phyloP scores from a whole-genome alignment of 2,797 vertebrate species.

The Pelochelys cantorii region DNA sequence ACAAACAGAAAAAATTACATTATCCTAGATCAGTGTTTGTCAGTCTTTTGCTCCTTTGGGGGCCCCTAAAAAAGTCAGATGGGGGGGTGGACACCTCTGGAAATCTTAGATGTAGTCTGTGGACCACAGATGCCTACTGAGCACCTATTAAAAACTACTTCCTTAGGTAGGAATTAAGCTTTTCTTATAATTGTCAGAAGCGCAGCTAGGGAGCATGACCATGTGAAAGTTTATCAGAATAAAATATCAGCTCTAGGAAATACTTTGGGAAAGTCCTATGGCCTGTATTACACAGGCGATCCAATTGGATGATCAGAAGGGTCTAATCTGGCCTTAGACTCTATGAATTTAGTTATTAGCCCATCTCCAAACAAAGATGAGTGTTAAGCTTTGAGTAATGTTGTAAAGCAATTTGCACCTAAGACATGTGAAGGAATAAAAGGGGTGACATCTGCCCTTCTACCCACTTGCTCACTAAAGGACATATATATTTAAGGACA shows the following conservation, averaged over 20 bases:
- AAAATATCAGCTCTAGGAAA: neutral
- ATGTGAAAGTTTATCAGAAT: neutral
- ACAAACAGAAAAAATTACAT: neutral
- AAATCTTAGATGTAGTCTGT: neutral
- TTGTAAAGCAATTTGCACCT: neutral
- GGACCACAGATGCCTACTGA: no score
- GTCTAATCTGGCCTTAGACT: neutral
- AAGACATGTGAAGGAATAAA: neutral
- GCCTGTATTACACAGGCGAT: neutral
- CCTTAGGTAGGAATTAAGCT: neutral
- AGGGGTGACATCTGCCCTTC: neutral
- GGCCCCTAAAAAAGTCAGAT: neutral
- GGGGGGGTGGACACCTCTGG: neutral
- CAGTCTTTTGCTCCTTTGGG: fast-evolving
- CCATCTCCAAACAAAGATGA: neutral
- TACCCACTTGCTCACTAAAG: neutral
- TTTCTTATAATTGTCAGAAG: neutral
- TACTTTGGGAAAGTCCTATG: neutral
- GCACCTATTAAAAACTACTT: neutral
- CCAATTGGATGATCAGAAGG: neutral
- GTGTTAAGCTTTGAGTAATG: neutral
- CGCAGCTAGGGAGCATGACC: neutral
- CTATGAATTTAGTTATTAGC: neutral
- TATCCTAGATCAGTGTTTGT: neutral
- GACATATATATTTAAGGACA: neutral